phyloP scores from a whole-genome alignment of 1,140 invertebrate species.

The Drosophila santomea region DNA sequence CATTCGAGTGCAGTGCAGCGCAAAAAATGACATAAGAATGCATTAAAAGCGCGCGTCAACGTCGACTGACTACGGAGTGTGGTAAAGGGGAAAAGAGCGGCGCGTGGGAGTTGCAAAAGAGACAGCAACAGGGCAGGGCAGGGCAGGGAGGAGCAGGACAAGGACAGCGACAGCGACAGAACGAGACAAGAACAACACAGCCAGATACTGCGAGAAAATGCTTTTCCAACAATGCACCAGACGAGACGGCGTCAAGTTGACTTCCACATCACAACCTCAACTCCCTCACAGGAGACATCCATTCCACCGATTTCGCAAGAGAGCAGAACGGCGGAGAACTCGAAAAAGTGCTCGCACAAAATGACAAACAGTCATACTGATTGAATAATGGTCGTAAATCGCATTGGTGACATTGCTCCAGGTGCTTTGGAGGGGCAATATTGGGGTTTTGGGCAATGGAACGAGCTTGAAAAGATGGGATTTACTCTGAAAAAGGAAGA shows the following conservation, averaged over 20 bases:
- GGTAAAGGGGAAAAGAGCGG: conserved; percentile 19
- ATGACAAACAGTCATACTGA: conserved; percentile 83
- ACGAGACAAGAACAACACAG: conserved; percentile 10
- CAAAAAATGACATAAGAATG: conserved; percentile 83
- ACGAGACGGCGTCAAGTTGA: conserved; percentile 79
- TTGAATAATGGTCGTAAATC: conserved; percentile 83
- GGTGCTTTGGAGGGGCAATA: conserved; percentile 20
- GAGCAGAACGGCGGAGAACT: conserved; percentile 12
- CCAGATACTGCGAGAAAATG: conserved; percentile 61
- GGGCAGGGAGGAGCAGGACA: background rate
- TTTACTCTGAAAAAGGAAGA: background rate
- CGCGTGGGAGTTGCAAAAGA: background rate
- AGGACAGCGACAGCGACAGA: conserved; percentile 3
- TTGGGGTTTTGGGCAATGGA: conserved; percentile 12
- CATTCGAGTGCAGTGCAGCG: conserved; percentile 76
- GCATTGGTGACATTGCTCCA: conserved; percentile 73
- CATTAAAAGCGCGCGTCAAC: conserved; percentile 81
- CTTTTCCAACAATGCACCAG: conserved; percentile 74
- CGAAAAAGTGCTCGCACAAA: conserved; percentile 65
- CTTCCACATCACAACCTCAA: conserved; percentile 56
- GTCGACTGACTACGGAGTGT: conserved; percentile 68
- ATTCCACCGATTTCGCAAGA: background rate
- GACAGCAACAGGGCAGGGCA: conserved; percentile 1
- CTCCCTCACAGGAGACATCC: conserved; percentile 29
- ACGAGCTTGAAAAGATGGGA: background rate